phyloP scores from a whole-genome alignment of 2,888 invertebrate species.

The Pseudococcus jackbeardsleyi region DNA sequence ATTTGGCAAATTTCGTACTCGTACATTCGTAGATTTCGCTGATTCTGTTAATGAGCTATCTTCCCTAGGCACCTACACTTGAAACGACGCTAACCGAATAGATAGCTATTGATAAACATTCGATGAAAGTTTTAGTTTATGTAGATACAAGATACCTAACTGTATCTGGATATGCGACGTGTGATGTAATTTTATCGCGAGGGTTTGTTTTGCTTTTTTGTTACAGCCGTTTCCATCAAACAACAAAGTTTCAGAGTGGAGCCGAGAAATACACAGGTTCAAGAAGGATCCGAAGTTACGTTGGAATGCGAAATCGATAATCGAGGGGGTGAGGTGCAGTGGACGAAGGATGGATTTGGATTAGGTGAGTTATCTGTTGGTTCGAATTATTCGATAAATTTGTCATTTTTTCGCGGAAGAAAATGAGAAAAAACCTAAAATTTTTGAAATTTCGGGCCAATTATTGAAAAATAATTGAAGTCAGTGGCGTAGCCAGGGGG shows the following conservation, averaged over 20 bases:
- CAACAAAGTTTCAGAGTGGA: slow-evolving; percentile 91
- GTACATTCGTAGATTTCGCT: background rate
- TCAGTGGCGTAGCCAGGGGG: too few relatives aligned
- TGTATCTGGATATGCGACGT: background rate
- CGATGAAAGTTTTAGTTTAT: background rate
- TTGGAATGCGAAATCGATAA: slow-evolving; percentile 90
- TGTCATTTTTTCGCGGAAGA: too few relatives aligned
- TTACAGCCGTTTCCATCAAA: slow-evolving; percentile 66
- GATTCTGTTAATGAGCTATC: slow-evolving; percentile 8
- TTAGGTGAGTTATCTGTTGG: slow-evolving; percentile 76
- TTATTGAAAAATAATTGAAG: too few relatives aligned
- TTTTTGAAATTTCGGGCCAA: too few relatives aligned
- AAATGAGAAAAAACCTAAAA: too few relatives aligned
- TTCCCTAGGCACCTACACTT: background rate
- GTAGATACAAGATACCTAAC: too few relatives aligned
- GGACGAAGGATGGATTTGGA: slow-evolving; percentile 98
- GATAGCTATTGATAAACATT: background rate
- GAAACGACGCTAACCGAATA: background rate
- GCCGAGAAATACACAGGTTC: slow-evolving; percentile 91
- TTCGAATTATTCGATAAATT: too few relatives aligned
- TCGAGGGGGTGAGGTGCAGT: slow-evolving; percentile 91
- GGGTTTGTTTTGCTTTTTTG: background rate
- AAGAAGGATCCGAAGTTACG: slow-evolving; percentile 88
- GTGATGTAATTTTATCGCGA: background rate
- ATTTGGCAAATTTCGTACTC: slow-evolving; percentile 1